Evolutionary conservation across 2,888 invertebrate genomes (phyloP).

Genomic region (Agrotis segetum): DNA sequence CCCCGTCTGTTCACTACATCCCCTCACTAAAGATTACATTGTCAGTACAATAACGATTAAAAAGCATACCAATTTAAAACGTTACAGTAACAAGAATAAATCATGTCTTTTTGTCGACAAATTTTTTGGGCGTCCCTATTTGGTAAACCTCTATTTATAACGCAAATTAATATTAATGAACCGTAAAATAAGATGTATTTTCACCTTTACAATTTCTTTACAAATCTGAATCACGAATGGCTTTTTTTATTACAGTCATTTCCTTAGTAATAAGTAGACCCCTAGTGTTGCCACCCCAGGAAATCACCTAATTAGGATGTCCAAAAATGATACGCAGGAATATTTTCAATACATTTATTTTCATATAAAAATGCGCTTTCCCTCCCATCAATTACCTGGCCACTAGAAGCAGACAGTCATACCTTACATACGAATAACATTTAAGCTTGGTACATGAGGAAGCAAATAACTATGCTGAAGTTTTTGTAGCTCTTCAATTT

Average conservation of each 20-base stretch:
- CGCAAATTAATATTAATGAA: conserved; percentile 72
- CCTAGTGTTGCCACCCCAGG: conserved; percentile 9
- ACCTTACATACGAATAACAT: conserved; percentile 78
- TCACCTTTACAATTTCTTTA: conserved; percentile 29
- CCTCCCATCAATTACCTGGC: conserved; percentile 60
- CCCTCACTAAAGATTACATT: conserved; percentile 83
- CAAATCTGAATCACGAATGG: conserved; percentile 19
- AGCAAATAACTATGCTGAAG: conserved; percentile 52
- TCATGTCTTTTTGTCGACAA: conserved; percentile 75
- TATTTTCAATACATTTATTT: conserved; percentile 85
- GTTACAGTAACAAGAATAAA: conserved; percentile 78
- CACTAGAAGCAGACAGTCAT: conserved; percentile 80
- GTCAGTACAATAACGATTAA: conserved; percentile 82
- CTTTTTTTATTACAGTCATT: conserved; percentile 21
- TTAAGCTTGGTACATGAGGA: conserved; percentile 66
- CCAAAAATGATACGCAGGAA: conserved; percentile 37
- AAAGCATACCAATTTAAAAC: conserved; percentile 75
- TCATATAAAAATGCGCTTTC: conserved; percentile 84
- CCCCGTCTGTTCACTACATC: conserved; percentile 77
- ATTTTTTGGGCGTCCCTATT: conserved; percentile 72
- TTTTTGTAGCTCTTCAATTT: conserved; percentile 47
- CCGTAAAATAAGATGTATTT: conserved; percentile 57
- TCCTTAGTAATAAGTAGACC: not conserved
- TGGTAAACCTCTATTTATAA: conserved; percentile 54
- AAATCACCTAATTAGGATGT: conserved; percentile 19